Evolutionary conservation across 2,888 invertebrate species (phyloP).

Genomic region (Heliconius cydno): DNA sequence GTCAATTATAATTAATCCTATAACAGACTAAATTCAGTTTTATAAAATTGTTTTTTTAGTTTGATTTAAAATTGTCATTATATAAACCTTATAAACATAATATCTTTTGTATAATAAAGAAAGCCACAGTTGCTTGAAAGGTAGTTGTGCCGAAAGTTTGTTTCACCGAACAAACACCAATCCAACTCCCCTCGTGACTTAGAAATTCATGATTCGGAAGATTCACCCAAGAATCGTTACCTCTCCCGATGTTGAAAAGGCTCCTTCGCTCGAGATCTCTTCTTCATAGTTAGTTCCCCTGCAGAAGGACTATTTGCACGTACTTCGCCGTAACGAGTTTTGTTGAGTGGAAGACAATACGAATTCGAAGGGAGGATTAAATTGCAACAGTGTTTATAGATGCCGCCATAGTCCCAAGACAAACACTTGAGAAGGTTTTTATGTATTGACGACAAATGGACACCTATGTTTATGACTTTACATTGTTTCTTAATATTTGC

Average conservation of each 20-base stretch:
- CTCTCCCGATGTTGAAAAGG: slow-evolving; percentile 28
- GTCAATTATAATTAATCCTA: too few species aligned
- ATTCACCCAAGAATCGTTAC: slow-evolving; percentile 34
- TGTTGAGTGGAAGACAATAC: slow-evolving; percentile 39
- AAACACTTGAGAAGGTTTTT: slow-evolving; percentile 14
- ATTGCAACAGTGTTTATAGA: slow-evolving; percentile 12
- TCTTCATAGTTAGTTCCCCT: slow-evolving; percentile 37
- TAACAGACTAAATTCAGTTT: too few species aligned
- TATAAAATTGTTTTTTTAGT: too few species aligned
- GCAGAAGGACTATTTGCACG: slow-evolving; percentile 37
- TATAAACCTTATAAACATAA: not conserved
- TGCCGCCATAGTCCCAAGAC: not conserved
- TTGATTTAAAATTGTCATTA: not conserved
- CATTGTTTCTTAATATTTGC: too few species aligned
- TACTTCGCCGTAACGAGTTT: slow-evolving; percentile 38
- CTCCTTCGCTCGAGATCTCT: slow-evolving; percentile 35
- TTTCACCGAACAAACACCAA: not conserved
- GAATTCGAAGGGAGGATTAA: slow-evolving; percentile 25
- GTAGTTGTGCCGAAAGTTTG: not conserved
- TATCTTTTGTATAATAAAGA: not conserved
- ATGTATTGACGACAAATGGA: slow-evolving; percentile 1
- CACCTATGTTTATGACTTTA: not conserved
- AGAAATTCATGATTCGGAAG: slow-evolving; percentile 39
- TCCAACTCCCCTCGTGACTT: slow-evolving; percentile 12
- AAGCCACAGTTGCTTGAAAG: not conserved